A percentile compares a stretch with the other conserved stretches of the same genome.
Conservation (phyloP, 2,888 invertebrate species). For the Steinernema carpocapsae region DNA sequence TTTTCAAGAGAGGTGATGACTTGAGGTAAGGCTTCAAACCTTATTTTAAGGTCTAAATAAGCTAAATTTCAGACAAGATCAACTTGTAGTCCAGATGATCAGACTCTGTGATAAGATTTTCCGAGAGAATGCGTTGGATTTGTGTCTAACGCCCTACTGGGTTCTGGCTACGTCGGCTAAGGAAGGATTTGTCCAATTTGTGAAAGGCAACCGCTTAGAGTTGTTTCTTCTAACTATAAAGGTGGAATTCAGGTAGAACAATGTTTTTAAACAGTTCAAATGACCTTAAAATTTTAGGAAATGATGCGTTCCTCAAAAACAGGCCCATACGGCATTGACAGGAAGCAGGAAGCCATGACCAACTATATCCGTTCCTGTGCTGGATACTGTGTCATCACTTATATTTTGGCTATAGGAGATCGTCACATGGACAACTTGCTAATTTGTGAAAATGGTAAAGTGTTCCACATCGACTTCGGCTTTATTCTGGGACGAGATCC, state of each 20-base stretch:
- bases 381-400: slow-evolving; percentile 97
- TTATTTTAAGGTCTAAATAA: slow-evolving; percentile 33
- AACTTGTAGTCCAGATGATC: slow-evolving; percentile 94
- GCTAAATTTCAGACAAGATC: slow-evolving; percentile 80
- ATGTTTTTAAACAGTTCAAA: neutral
- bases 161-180: slow-evolving; percentile 93
- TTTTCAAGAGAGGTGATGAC: slow-evolving; percentile 97
- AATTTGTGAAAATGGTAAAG: slow-evolving; percentile 82
- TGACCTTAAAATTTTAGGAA: slow-evolving; percentile 74
- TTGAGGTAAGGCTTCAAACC: slow-evolving; percentile 70
- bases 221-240: slow-evolving; percentile 38
- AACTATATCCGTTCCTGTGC: slow-evolving; percentile 81
- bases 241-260: slow-evolving; percentile 22
- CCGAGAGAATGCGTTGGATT: slow-evolving; percentile 89
- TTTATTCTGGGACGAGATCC: slow-evolving; percentile 93
- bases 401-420: slow-evolving; percentile 83
- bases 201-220: slow-evolving; percentile 74
- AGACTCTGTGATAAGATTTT: slow-evolving; percentile 93
- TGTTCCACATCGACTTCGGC: slow-evolving; percentile 97
- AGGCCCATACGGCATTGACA: slow-evolving; percentile 86
- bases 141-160: slow-evolving; percentile 91
- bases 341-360: slow-evolving; percentile 93
- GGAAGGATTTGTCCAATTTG: slow-evolving; percentile 94
- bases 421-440: slow-evolving; percentile 91
- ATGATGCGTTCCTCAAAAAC: slow-evolving; percentile 87